Conservation (phyloP, 2,888 invertebrate species). For the Latrodectus hesperus region DNA sequence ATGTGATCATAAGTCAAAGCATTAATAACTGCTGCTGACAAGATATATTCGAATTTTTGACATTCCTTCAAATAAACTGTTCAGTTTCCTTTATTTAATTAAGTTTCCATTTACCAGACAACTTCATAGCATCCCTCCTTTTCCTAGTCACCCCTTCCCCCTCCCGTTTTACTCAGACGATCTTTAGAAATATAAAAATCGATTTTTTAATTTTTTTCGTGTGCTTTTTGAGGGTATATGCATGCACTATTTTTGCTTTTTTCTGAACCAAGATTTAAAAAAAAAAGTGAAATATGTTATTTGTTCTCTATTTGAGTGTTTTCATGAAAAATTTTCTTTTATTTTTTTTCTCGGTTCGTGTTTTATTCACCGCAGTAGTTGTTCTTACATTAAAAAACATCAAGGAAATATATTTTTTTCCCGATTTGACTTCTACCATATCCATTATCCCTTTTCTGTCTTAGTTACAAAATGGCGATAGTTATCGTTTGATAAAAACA, state of each 20-base stretch:
- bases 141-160: constrained; percentile 21
- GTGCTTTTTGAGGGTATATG: not conserved
- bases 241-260: constrained; percentile 49
- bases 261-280: constrained; percentile 13
- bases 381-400: constrained; percentile 34
- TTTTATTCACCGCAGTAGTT: constrained; percentile 44
- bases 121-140: constrained; percentile 29
- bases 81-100: constrained; percentile 68
- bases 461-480: constrained; percentile 64
- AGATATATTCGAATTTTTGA: constrained; percentile 67
- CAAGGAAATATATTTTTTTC: not conserved
- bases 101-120: constrained; percentile 66
- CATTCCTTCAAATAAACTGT: constrained; percentile 69
- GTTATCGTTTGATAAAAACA: constrained; percentile 69
- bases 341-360: not conserved
- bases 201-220: constrained; percentile 54
- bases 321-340: constrained; percentile 12
- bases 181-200: constrained; percentile 66
- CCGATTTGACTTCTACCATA: constrained; percentile 32
- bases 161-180: constrained; percentile 10
- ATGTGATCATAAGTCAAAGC: constrained; percentile 65
- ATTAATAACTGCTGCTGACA: constrained; percentile 68
- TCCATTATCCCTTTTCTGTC: constrained; percentile 68
- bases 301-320: constrained; percentile 30
- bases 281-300: constrained; percentile 54